Evolutionary conservation across 2,888 invertebrate genomes (phyloP).

Genomic region (Melieria crassipennis): DNA sequence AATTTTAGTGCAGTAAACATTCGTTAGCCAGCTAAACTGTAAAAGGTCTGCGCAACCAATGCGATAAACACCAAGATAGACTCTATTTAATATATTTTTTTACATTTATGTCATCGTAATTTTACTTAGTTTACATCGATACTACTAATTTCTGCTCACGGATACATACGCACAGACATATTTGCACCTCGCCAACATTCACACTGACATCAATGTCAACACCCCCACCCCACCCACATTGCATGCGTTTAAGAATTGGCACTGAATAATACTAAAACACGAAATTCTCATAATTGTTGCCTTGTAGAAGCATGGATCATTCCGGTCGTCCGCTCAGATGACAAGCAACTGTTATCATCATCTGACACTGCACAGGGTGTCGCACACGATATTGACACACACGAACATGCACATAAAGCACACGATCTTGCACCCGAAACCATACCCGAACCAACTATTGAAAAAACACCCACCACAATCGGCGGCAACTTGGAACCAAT

Average conservation of each 20-base stretch:
- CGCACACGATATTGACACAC: slow-evolving; percentile 4
- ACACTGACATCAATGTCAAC: background rate
- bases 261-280: background rate
- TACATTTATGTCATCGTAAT: background rate
- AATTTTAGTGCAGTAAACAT: too few species aligned
- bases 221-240: background rate
- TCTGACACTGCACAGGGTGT: background rate
- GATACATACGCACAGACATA: too few species aligned
- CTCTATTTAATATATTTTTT: background rate
- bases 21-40: too few species aligned
- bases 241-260: slow-evolving; percentile 1
- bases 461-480: slow-evolving; percentile 38
- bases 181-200: too few species aligned
- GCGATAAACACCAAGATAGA: too few species aligned
- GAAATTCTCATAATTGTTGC: slow-evolving; percentile 19
- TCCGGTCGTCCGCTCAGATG: slow-evolving; percentile 23
- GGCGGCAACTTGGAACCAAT: slow-evolving; percentile 37
- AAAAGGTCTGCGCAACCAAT: too few species aligned
- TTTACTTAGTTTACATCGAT: background rate
- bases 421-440: slow-evolving; percentile 1
- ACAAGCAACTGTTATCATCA: slow-evolving; percentile 7
- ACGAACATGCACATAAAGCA: background rate
- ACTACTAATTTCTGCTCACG: background rate
- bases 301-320: slow-evolving; percentile 37
- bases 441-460: slow-evolving; percentile 39